These are phyloP conservation scores for Cydia splendana DNA, from an alignment of 1,140 invertebrate genomes.

Conservation along the genomic window DNA sequence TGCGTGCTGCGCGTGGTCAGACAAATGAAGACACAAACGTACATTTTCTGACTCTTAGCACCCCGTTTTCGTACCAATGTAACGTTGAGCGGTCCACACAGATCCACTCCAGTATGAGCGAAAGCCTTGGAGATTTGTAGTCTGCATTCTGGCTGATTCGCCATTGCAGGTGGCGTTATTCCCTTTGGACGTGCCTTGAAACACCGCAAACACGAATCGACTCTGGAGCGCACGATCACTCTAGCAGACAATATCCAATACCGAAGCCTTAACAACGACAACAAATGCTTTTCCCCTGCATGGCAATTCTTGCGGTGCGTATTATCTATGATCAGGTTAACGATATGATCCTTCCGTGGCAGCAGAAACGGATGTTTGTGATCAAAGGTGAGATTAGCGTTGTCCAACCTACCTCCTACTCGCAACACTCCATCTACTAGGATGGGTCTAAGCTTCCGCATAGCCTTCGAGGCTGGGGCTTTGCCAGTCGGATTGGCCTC, in stretches of 20 bases:
- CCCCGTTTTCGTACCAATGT: conserved; percentile 38
- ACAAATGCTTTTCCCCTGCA: conserved; percentile 36
- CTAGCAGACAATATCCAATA: conserved; percentile 43
- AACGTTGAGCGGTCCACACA: conserved; percentile 54
- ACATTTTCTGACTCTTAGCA: conserved; percentile 48
- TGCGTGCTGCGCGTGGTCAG: conserved; percentile 61
- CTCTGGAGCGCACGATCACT: conserved; percentile 33
- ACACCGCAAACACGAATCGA: conserved; percentile 40
- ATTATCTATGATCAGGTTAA: too few species aligned
- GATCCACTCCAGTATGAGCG: conserved; percentile 49
- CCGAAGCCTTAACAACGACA: conserved; percentile 39
- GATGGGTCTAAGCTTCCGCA: too few species aligned
- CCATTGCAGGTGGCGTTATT: conserved; percentile 3
- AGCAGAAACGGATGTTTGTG: too few species aligned
- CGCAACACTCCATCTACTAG: too few species aligned
- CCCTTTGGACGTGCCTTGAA: conserved; percentile 35
- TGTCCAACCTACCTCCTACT: too few species aligned
- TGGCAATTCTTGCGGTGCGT: conserved; percentile 17
- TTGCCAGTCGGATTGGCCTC: too few species aligned
- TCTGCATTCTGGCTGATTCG: too few species aligned
- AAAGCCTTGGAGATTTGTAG: too few species aligned
- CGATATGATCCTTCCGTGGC: too few species aligned
- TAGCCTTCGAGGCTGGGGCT: too few species aligned
- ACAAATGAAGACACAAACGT: conserved; percentile 62
- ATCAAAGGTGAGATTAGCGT: too few species aligned